Base-by-base conservation (phyloP, 2,113 vertebrate species). In the Phalacrocorax brasilianus region DNA sequence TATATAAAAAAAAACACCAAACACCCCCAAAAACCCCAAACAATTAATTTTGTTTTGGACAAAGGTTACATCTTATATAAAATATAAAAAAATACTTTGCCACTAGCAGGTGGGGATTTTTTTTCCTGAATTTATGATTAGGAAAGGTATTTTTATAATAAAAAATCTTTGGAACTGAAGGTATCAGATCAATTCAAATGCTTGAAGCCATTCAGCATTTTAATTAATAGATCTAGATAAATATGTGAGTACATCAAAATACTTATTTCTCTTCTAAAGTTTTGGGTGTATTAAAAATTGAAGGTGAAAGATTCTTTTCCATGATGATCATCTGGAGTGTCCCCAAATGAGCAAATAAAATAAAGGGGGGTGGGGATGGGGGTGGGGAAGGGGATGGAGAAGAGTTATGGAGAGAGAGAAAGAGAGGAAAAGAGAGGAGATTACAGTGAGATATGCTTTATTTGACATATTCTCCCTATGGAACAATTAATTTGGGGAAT, bases 401-500 rank as follows among this genome's bases (percentile, higher is more conserved):
- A 33, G n/a, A 49, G 33, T 53, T 22, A 4, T 28, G 20, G 12
- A 56, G 12, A 70, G 23, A 85, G 49, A 93, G 72, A 92, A 38
- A 93, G 5, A 80, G 6, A 74, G 40, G 82, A 53, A 93, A 40
- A 85, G 9, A 74, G 42, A 56, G 33, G 27, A 93, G 33, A 92
- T 87, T 94, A 78, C 16, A 86, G 14, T 21, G 32, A 96, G 79
- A 96, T 96, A 89, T 92, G 85, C 73, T 97, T 97, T 97, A 96
- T 97, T 96, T 98, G 97, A 97, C 96, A 93, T 94, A 78, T 62
- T 93, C 12, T 98, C 96, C 93, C 97, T 78, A 59, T 79, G 92
- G 97, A 98, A 97, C 91, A 97, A 98, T 98, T 98, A 97, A 97
- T 98, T 97, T 95, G 85, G 86, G 88, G 78, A 81, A 97, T 97